Conservation (phyloP, 2,888 invertebrate genomes). For the Drosophila atripex region DNA sequence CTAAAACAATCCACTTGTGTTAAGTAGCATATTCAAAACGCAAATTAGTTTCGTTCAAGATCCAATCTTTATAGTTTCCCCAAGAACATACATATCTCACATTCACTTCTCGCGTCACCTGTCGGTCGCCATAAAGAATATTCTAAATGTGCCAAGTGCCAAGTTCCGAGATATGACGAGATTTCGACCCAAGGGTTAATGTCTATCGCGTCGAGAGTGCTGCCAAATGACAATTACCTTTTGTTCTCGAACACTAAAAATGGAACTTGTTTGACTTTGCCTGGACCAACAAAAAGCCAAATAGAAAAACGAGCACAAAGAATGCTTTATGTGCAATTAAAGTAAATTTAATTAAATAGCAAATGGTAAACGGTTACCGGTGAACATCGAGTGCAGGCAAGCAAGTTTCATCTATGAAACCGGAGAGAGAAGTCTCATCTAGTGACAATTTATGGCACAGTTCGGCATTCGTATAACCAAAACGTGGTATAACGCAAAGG, state of each 20-base stretch:
- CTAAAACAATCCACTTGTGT: no score
- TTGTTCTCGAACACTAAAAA: slow-evolving; percentile 54
- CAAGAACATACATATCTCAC: slow-evolving; percentile 4
- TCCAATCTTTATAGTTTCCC: neutral
- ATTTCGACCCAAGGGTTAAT: slow-evolving; percentile 41
- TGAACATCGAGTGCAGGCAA: slow-evolving; percentile 35
- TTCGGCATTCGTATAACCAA: slow-evolving; percentile 71
- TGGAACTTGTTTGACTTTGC: slow-evolving; percentile 73
- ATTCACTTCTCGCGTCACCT: neutral
- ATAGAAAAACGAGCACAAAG: slow-evolving; percentile 37
- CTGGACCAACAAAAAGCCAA: slow-evolving; percentile 12
- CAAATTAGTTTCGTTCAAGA: neutral
- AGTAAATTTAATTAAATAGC: slow-evolving; percentile 73
- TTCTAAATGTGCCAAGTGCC: slow-evolving; percentile 21
- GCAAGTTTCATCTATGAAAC: slow-evolving; percentile 37
- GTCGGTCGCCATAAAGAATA: slow-evolving; percentile 1
- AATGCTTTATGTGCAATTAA: slow-evolving; percentile 71
- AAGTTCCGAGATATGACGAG: slow-evolving; percentile 11
- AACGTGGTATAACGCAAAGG: slow-evolving; percentile 47
- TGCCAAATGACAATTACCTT: slow-evolving; percentile 41
- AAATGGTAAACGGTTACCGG: slow-evolving; percentile 8
- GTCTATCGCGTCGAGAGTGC: slow-evolving; percentile 34
- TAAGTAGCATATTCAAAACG: neutral
- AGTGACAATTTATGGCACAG: slow-evolving; percentile 66
- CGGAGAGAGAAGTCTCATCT: slow-evolving; percentile 41